These are phyloP conservation scores for Cyclophora punctaria DNA, from an alignment of 2,888 invertebrate species.

Conservation along the genomic window DNA sequence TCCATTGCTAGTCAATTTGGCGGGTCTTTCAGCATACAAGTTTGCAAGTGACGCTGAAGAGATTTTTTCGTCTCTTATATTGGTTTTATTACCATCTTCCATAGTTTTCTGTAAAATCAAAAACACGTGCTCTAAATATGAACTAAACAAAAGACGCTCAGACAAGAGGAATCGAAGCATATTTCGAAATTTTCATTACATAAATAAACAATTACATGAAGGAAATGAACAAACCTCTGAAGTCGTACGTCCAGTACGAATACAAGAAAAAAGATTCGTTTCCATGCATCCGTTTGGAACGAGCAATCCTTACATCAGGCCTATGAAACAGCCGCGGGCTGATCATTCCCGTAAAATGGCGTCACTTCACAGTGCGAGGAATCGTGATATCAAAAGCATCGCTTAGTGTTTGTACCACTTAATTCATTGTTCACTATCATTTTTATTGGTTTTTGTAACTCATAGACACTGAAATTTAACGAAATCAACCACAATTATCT, in stretches of 20 bases:
- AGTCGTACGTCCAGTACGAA: conserved; percentile 73
- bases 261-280: conserved; percentile 65
- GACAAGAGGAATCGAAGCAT: conserved; percentile 58
- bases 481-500: conserved; percentile 42
- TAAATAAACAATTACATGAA: conserved; percentile 37
- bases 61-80: conserved; percentile 61
- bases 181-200: conserved; percentile 50
- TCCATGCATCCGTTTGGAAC: conserved; percentile 68
- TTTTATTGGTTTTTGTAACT: conserved; percentile 33
- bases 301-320: conserved; percentile 69
- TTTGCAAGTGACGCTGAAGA: conserved; percentile 47
- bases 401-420: conserved; percentile 40
- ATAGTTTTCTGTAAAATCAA: conserved; percentile 71
- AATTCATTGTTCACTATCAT: conserved; percentile 48
- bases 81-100: conserved; percentile 71
- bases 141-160: conserved; percentile 71
- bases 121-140: conserved; percentile 59
- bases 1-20: conserved; percentile 59
- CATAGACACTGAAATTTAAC: conserved; percentile 37
- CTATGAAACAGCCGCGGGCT: conserved; percentile 72
- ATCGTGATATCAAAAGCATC: conserved; percentile 63
- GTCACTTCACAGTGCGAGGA: conserved; percentile 71
- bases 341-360: conserved; percentile 77
- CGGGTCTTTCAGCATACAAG: conserved; percentile 51
- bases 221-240: conserved; percentile 54